Evolutionary conservation across 2,888 invertebrate genomes (phyloP), one percentile per base, ranked within the genome.

Genomic region (Tanytarsus gracilentus): DNA sequence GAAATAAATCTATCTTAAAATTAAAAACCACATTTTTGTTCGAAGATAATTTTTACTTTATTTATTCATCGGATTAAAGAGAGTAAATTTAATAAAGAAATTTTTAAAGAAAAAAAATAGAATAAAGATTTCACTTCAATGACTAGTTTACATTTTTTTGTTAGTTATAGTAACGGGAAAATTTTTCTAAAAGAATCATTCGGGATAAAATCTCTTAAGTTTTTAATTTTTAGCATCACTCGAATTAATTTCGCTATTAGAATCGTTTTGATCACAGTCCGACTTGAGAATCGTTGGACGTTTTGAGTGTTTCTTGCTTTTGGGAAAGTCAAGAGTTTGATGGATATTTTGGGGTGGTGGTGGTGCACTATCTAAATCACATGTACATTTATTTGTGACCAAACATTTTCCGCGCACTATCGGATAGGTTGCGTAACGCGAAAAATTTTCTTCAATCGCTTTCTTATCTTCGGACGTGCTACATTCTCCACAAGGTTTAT

Each of bases 231-330:
- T 49, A 3, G 14, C 7, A 11, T n/a, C 14, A 11, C n/a, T 25
- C 6, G 49, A 49, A 49, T 49, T 23, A 51, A 30, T 33, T 33
- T 33, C 30, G n/a, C 16, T 30, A 53, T 58, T 40, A 8, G 5
- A 25, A 11, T 27, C 16, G 23, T 48, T 44, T n/a, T 40, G 25
- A 58, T 58, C 56, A 56, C 56, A 56, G 44, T 56, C 26, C 7
- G 58, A 40, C 14, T 18, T 25, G n/a, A 58, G 27, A 18, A 58
- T 58, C 11, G 58, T 44, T 21, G 58, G 58, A 58, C 58, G 58
- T 58, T 58, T 58, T 11, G 58, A 48, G 26, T 48, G n/a, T 11
- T 27, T 40, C 16, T 58, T 58, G 29, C 26, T 48, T 48, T 48
- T 58, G 1, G 58, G 25, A 40, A 58, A 25, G 18, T 58, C 58